These are phyloP conservation scores for Nasonia giraulti DNA, from an alignment of 1,140 invertebrate species.

Conservation along the genomic window DNA sequence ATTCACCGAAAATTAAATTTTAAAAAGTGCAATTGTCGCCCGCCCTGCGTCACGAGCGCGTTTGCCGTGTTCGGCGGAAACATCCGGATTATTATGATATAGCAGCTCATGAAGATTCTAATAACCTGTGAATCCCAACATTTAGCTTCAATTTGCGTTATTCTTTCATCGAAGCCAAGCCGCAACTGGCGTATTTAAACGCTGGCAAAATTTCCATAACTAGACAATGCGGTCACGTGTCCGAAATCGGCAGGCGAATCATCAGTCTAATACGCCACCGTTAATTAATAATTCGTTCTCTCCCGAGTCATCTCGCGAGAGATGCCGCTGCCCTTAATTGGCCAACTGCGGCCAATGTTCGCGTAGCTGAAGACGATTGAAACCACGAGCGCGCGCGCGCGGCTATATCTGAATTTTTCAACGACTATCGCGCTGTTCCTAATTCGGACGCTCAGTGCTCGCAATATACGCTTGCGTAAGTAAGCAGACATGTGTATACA, in stretches of 20 bases:
- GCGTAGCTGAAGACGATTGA: too few species aligned
- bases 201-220: too few species aligned
- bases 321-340: slow-evolving; percentile 3
- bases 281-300: slow-evolving; percentile 27
- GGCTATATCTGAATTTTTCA: slow-evolving; percentile 5
- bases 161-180: neutral
- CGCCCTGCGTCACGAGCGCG: neutral
- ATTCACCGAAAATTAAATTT: slow-evolving; percentile 5
- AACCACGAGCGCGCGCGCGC: too few species aligned
- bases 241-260: neutral
- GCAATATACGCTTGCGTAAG: neutral
- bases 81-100: neutral
- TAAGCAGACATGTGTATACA: neutral
- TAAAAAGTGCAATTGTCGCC: neutral
- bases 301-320: neutral
- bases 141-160: too few species aligned
- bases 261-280: neutral
- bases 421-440: neutral
- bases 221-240: neutral
- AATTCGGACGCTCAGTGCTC: slow-evolving; percentile 34
- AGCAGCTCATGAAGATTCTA: neutral
- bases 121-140: too few species aligned
- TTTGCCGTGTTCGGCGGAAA: neutral
- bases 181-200: too few species aligned
- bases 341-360: neutral